Evolutionary conservation across 2,113 vertebrate species (phyloP).

Genomic region (Upupa epops): DNA sequence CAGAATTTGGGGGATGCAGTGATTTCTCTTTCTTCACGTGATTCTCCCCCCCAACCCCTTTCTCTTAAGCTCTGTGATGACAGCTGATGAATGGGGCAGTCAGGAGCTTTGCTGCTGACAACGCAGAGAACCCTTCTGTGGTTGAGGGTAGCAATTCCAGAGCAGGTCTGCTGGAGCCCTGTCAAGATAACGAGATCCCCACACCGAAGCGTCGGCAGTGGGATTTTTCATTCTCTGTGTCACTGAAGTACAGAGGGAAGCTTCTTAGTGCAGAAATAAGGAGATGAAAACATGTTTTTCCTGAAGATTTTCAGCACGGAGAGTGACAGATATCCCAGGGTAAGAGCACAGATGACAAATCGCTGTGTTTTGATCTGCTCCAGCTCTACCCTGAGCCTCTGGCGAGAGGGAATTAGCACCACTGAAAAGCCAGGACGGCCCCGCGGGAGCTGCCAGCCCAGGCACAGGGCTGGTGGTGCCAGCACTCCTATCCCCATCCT

Average conservation of each 20-base stretch:
- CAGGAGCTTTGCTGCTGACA: constrained; percentile 45
- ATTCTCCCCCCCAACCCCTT: background rate
- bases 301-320: background rate
- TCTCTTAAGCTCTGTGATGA: background rate
- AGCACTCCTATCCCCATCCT: background rate
- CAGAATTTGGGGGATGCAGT: background rate
- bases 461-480: background rate
- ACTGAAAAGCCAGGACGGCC: background rate
- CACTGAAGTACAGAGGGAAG: constrained; percentile 12
- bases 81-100: constrained; percentile 37
- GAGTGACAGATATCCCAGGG: background rate
- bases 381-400: background rate
- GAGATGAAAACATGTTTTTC: constrained; percentile 33
- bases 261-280: constrained; percentile 43
- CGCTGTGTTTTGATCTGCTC: background rate
- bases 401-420: background rate
- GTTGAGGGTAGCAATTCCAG: constrained; percentile 3
- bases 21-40: background rate
- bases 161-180: constrained; percentile 31
- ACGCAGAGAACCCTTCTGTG: constrained; percentile 6
- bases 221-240: constrained; percentile 40
- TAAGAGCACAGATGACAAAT: constrained; percentile 20
- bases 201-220: background rate
- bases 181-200: constrained; percentile 63
- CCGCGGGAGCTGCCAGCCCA: background rate